phyloP scores from a whole-genome alignment of 2,888 invertebrate genomes.

The Geophilus truncorum region DNA sequence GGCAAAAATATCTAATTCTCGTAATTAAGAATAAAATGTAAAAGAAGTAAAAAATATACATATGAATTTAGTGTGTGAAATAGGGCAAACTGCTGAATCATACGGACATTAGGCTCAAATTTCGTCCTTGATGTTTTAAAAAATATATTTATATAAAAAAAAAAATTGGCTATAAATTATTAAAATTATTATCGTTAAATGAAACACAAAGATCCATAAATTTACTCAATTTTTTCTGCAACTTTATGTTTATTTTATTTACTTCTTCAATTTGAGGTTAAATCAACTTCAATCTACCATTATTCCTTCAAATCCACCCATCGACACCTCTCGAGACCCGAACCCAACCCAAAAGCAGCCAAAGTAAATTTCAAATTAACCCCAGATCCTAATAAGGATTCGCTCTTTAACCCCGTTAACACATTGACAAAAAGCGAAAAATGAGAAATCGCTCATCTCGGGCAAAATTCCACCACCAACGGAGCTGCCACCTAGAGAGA shows the following conservation, averaged over 20 bases:
- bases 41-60: neutral
- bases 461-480: neutral
- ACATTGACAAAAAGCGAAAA: neutral
- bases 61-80: neutral
- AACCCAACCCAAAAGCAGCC: no score
- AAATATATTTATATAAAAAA: no score
- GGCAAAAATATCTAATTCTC: neutral
- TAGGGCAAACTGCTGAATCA: neutral
- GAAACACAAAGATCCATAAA: no score
- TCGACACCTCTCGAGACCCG: neutral
- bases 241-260: neutral
- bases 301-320: neutral
- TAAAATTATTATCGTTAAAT: no score
- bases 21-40: neutral
- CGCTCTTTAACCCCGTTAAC: neutral
- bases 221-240: neutral
- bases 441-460: neutral
- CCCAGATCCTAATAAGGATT: neutral
- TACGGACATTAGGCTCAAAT: neutral
- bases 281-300: no score
- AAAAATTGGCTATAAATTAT: no score
- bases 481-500: slow-evolving; percentile 2
- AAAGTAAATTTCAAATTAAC: slow-evolving; percentile 17
- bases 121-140: neutral
- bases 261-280: no score